phyloP scores from a whole-genome alignment of 2,113 vertebrate genomes.

The Zosterops lateralis region DNA sequence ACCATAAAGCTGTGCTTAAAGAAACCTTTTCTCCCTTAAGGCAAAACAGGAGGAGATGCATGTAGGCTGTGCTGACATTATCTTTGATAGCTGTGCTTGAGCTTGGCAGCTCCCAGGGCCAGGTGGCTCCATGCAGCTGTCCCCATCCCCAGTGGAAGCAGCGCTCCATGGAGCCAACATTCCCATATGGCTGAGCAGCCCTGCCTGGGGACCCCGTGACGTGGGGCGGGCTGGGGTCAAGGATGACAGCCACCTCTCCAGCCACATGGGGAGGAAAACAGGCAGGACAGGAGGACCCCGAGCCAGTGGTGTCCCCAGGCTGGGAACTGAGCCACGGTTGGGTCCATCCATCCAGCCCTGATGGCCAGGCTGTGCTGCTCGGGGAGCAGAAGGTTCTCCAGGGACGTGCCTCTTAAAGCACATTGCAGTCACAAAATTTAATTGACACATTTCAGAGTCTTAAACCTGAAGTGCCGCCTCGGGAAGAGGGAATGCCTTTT shows the following conservation, averaged over 20 bases:
- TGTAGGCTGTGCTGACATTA: neutral
- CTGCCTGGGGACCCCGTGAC: fast-evolving
- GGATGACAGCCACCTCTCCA: neutral
- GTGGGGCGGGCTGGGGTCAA: neutral
- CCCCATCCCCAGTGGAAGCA: neutral
- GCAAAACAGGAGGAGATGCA: neutral
- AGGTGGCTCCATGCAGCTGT: constrained; percentile 21
- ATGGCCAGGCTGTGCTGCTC: fast-evolving
- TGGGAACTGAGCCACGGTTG: fast-evolving
- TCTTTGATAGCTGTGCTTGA: neutral
- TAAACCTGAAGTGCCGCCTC: constrained; percentile 5
- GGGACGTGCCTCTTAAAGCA: neutral
- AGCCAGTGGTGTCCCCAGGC: neutral
- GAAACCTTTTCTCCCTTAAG: neutral
- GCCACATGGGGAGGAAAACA: fast-evolving
- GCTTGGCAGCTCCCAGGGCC: neutral
- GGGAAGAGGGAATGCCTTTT: neutral
- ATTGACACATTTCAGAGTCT: neutral
- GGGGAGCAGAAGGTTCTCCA: fast-evolving
- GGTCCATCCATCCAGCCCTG: neutral
- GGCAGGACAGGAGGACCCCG: neutral
- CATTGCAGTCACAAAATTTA: neutral
- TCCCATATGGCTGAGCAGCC: neutral
- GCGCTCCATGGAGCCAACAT: neutral
- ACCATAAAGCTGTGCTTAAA: neutral